Conservation (phyloP, 1,140 invertebrate genomes). For the Tyrophagus putrescentiae region DNA sequence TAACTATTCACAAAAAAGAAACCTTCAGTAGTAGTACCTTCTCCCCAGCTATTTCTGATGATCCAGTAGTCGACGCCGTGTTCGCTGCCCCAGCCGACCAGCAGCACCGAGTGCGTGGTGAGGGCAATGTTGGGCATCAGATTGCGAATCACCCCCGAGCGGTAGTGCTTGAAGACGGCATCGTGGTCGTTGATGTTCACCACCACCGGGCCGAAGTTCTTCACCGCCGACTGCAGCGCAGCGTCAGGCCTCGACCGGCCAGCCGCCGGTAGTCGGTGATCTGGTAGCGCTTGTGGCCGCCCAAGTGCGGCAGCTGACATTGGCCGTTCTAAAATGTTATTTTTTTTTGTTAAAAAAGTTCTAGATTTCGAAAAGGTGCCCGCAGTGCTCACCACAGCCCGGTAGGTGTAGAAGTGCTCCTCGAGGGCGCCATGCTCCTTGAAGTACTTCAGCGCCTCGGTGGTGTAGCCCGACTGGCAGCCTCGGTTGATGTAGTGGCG, state of each 20-base stretch:
- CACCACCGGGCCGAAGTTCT: neutral
- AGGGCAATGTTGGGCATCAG: neutral
- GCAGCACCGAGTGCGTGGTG: constrained; percentile 29
- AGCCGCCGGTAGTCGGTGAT: neutral
- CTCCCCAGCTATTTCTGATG: constrained; percentile 36
- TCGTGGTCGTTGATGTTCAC: neutral
- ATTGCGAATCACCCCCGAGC: neutral
- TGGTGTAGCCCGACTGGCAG: neutral
- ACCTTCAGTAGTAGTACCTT: too few relatives aligned
- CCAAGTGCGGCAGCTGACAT: neutral
- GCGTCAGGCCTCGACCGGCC: neutral
- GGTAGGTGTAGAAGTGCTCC: neutral
- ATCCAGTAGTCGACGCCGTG: constrained; percentile 35
- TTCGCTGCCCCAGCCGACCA: constrained; percentile 33
- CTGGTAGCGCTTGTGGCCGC: neutral
- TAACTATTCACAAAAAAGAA: too few relatives aligned
- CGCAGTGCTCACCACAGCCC: neutral
- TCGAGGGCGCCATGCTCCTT: neutral
- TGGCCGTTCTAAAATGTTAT: neutral
- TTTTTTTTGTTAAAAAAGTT: neutral
- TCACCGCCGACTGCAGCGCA: neutral
- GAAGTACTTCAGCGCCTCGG: neutral
- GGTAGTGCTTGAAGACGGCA: neutral
- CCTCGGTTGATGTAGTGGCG: neutral
- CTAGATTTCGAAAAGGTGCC: neutral